phyloP scores from a whole-genome alignment of 2,113 vertebrate species.

The Panthera uncia region DNA sequence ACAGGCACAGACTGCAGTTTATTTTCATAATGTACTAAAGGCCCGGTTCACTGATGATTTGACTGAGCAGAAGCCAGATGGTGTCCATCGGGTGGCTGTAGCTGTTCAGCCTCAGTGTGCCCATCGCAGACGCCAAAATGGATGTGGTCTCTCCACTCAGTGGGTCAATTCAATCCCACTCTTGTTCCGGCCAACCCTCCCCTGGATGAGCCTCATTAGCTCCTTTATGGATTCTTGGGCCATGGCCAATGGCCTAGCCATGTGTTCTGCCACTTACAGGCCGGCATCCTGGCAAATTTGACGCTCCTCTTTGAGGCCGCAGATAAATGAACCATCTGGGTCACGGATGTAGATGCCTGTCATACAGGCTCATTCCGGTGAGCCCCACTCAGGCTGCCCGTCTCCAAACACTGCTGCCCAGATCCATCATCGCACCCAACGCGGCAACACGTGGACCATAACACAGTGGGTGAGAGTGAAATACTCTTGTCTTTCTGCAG shows the following conservation, averaged over 20 bases:
- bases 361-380: not conserved
- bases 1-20: not conserved
- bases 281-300: not conserved
- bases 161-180: not conserved
- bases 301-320: not conserved
- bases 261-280: not conserved
- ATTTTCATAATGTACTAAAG: not conserved
- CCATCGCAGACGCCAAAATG: not conserved
- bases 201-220: not conserved
- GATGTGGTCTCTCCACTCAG: not conserved
- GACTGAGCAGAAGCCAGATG: not conserved
- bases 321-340: not conserved
- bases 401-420: not conserved
- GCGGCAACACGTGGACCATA: fast-evolving
- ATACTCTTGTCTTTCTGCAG: not conserved
- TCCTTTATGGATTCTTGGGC: not conserved
- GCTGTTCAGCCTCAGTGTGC: not conserved
- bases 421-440: not conserved
- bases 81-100: fast-evolving
- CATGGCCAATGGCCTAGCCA: not conserved
- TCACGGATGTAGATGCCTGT: not conserved
- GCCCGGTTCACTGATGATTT: not conserved
- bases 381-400: not conserved
- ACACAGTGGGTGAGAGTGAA: not conserved
- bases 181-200: not conserved